Evolutionary conservation across 1,140 invertebrate genomes (phyloP).

Genomic region (roundworm (Caenorhabditis elegans)): WBcel235 BX284602.5:7608001-7608500

Average conservation of each 20-base stretch:
- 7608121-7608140: background rate
- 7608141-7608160: background rate
- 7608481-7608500: too few relatives aligned
- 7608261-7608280: background rate
- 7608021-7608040: too few relatives aligned
- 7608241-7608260: background rate
- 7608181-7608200: background rate
- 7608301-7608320: background rate
- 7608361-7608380: slow-evolving; percentile 34
- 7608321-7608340: slow-evolving; percentile 29
- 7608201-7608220: background rate
- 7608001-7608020: slow-evolving; percentile 2
- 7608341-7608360: slow-evolving; percentile 34
- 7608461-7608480: background rate
- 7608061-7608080: too few relatives aligned
- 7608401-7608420: slow-evolving; percentile 31
- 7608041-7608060: too few relatives aligned
- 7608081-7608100: too few relatives aligned
- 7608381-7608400: slow-evolving; percentile 33
- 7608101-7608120: background rate
- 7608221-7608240: background rate
- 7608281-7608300: background rate
- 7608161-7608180: slow-evolving; percentile 23
- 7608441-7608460: slow-evolving; percentile 25
- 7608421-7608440: slow-evolving; percentile 33